Conservation (phyloP, 1,140 invertebrate genomes). For the Eriocheir sinensis region DNA sequence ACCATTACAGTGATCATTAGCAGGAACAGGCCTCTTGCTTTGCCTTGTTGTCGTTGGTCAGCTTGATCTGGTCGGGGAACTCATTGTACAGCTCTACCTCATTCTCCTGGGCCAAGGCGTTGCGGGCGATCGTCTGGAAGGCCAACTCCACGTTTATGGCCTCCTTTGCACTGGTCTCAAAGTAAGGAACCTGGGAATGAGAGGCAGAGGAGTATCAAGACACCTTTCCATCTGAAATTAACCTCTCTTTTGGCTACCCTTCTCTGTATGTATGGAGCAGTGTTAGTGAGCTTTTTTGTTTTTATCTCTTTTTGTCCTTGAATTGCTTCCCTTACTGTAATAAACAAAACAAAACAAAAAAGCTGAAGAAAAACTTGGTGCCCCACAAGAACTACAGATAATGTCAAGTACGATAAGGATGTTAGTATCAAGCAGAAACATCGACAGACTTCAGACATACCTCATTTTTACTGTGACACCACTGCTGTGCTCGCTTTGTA, state of each 20-base stretch:
- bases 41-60: constrained; percentile 82
- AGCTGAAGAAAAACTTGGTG: too few species aligned
- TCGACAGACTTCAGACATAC: too few species aligned
- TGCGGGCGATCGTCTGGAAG: constrained; percentile 98
- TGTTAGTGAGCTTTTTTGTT: too few species aligned
- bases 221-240: too few species aligned
- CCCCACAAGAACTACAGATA: background rate
- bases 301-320: too few species aligned
- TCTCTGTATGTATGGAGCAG: too few species aligned
- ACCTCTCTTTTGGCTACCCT: too few species aligned
- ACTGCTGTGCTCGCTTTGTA: constrained; percentile 97
- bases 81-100: constrained; percentile 97
- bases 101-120: constrained; percentile 94
- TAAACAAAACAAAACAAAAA: too few species aligned
- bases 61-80: constrained; percentile 97
- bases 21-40: constrained; percentile 80
- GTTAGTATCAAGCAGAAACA: too few species aligned
- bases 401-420: background rate
- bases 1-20: constrained; percentile 78
- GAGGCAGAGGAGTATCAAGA: too few species aligned
- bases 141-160: constrained; percentile 99
- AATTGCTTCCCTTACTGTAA: too few species aligned
- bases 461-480: constrained; percentile 99
- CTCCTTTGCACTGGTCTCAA: constrained; percentile 99
- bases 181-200: constrained; percentile 97